Conservation (phyloP, 53 echinoderm and acorn worm genomes). For the Zoroaster sp. region DNA sequence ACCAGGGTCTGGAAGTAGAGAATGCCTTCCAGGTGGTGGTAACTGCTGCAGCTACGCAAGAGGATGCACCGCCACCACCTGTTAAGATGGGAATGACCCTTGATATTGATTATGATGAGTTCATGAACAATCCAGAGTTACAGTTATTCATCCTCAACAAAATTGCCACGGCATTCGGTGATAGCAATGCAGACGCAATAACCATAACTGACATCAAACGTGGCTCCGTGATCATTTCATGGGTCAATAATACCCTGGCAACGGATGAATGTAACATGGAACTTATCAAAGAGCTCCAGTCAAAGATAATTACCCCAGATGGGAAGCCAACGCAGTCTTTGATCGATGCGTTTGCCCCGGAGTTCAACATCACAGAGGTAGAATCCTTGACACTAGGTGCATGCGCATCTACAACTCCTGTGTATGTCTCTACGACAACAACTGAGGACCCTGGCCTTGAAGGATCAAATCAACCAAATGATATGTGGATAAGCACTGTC, state of each 20-base stretch:
- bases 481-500: slow-evolving; percentile 84
- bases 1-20: slow-evolving; percentile 36
- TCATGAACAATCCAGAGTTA: slow-evolving; percentile 73
- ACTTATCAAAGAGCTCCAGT: slow-evolving; percentile 79
- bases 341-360: slow-evolving; percentile 82
- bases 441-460: slow-evolving; percentile 15
- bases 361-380: slow-evolving; percentile 86
- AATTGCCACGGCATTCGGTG: slow-evolving; percentile 86
- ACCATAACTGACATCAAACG: slow-evolving; percentile 81
- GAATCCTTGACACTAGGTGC: slow-evolving; percentile 74
- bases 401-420: slow-evolving; percentile 66
- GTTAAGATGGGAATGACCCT: slow-evolving; percentile 88
- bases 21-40: slow-evolving; percentile 84
- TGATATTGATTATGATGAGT: slow-evolving; percentile 91
- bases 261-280: slow-evolving; percentile 77
- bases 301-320: slow-evolving; percentile 77
- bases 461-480: slow-evolving; percentile 31
- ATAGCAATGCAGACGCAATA: slow-evolving; percentile 84
- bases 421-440: slow-evolving; percentile 17
- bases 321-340: slow-evolving; percentile 86
- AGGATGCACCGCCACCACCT: slow-evolving; percentile 62
- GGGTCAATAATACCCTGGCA: slow-evolving; percentile 95
- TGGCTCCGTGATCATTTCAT: slow-evolving; percentile 91
- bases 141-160: slow-evolving; percentile 87
- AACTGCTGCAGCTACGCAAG: slow-evolving; percentile 33